Evolutionary conservation across 2,888 invertebrate species (phyloP), one percentile per base, ranked within the genome.

Genomic region (Noctua pronuba): DNA sequence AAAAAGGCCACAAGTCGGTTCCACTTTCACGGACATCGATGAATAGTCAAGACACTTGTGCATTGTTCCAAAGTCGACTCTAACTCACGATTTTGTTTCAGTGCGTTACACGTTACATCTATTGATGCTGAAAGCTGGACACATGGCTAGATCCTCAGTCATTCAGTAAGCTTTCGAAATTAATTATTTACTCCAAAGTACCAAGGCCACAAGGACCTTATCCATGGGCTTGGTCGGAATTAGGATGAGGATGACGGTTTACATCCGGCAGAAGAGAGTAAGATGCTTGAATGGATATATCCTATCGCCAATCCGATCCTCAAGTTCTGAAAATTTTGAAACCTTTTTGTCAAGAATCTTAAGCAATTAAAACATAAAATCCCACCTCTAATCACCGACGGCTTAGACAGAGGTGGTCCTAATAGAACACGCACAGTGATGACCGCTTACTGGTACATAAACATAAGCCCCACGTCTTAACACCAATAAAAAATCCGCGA

Each of bases 401-500:
- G n/a, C 4, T n/a, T 55, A 55, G 58, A 28, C n/a, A 6, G 13
- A n/a, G 13, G 28, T 58, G 16, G 16, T 28, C 13, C 10, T 62
- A 31, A 31, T 31, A 31, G 10, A 62, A 11, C 35, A 13, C 21
- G 24, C 35, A 24, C 5, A 60, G 38, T 64, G 38, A 64, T 38
- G 10, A 64, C n/a, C n/a, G 16, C 38, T 62, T 8, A n/a, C 41
- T n/a, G 16, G 65, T 41, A 66, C 18, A 21, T 28, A 35, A 65
- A 35, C 1, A 49, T 38, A 52, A 70, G 58, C 49, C 38, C 28
- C 28, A 35, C 11, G 58, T 60, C 11, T 60, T 13, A 67, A 41
- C n/a, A 49, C 24, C 21, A 80, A 60, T n/a, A 81, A 80, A 80
- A 80, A 77, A 68, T 62, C 18, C 16, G 13, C 60, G 66, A 46